phyloP scores from a whole-genome alignment of 2,113 vertebrate genomes.

The Jacana jacana region DNA sequence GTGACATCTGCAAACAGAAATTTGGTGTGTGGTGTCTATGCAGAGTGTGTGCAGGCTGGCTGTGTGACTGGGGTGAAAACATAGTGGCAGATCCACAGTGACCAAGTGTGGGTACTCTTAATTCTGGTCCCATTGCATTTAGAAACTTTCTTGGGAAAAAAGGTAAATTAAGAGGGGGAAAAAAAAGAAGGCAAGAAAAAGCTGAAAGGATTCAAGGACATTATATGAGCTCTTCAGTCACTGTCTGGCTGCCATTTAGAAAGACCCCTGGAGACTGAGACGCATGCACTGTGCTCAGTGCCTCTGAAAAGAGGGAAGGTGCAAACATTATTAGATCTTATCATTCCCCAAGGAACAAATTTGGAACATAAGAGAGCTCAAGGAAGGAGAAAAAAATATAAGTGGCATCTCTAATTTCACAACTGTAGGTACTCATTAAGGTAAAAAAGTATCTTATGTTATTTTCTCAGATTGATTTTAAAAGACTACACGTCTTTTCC shows the following conservation, averaged over 20 bases:
- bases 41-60: neutral
- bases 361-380: neutral
- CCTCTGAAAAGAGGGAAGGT: neutral
- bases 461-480: neutral
- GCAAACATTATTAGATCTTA: neutral
- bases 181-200: neutral
- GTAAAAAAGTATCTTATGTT: neutral
- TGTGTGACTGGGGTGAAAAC: rapidly evolving
- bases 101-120: neutral
- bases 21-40: neutral
- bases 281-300: neutral
- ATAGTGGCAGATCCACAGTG: neutral
- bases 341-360: neutral
- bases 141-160: neutral
- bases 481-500: neutral
- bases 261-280: neutral
- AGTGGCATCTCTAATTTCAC: slow-evolving; percentile 20
- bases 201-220: neutral
- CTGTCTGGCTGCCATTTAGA: neutral
- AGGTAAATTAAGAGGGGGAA: neutral
- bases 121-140: neutral
- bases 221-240: neutral
- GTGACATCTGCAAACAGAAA: neutral
- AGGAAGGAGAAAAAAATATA: neutral
- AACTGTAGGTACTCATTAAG: slow-evolving; percentile 23